These are phyloP conservation scores for Pleuronectes platessa DNA, from an alignment of 2,113 vertebrate genomes.

Conservation along the genomic window DNA sequence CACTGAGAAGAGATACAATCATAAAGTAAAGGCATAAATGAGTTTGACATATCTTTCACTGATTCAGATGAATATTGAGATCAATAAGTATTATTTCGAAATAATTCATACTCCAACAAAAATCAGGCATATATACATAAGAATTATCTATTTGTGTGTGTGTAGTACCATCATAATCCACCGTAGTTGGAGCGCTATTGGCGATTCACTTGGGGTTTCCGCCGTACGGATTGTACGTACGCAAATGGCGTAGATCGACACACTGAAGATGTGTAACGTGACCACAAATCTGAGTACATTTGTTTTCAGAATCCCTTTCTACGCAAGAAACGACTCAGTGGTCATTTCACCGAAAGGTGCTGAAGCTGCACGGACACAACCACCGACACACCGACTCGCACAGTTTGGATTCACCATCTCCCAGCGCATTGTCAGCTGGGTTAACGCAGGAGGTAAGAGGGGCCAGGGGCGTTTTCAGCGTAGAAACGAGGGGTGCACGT, in stretches of 20 bases:
- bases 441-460: slow-evolving; percentile 58
- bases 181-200: not conserved
- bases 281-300: slow-evolving; percentile 1
- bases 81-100: too few relatives aligned
- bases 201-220: slow-evolving; percentile 36
- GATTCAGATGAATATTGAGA: too few relatives aligned
- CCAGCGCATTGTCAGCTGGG: not conserved
- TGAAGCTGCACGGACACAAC: not conserved
- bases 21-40: too few relatives aligned
- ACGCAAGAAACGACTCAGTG: slow-evolving; percentile 8
- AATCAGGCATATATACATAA: too few relatives aligned
- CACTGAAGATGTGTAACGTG: not conserved
- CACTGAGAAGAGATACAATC: too few relatives aligned
- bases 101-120: too few relatives aligned
- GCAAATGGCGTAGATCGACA: slow-evolving; percentile 40
- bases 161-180: not conserved
- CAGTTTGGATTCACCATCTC: not conserved
- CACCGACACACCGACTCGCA: not conserved
- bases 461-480: not conserved
- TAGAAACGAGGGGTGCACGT: not conserved
- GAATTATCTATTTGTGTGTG: not conserved
- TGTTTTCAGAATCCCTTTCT: slow-evolving; percentile 31
- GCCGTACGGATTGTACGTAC: slow-evolving; percentile 35
- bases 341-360: slow-evolving; percentile 33
- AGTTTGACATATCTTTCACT: too few relatives aligned